Evolutionary conservation across 2,113 vertebrate genomes (phyloP), one percentile per base, ranked within the genome.

Genomic region (Poeciliopsis occidentalis): DNA sequence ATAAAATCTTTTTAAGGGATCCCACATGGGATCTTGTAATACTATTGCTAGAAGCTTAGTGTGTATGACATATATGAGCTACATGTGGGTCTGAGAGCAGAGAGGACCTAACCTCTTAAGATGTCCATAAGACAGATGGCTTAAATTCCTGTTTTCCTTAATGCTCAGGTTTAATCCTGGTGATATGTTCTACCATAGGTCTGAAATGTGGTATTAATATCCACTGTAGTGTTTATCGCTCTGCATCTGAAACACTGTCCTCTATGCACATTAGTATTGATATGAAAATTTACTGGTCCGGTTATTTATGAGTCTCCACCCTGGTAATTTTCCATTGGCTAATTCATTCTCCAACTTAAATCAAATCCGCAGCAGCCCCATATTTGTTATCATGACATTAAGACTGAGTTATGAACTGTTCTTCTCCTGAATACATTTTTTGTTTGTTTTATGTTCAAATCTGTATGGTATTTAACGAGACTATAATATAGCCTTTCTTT

Each of bases 281-380:
- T 83, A 80, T 41, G 64, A 74, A 60, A 68, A 81, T 69, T 88
- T 84, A 89, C 76, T 81, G 75, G 75, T 84, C 71, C 72, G 67
- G 64, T 81, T 82, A 85, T 81, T 85, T 85, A 82, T 77, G 67
- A 86, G 75, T 71, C 64, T 60, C 75, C 78, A 74, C 61, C 77
- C 75, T 87, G 66, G 32, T 78, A 24, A 75, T 87, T 90, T 84
- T 84, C 32, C 80, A 73, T 78, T 85, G 80, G 76, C 76, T 62
- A 44, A 65, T 47, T 78, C 24, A 12, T 64, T 64, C 17, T 57
- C 22, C 51, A 57, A 11, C 51, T 57, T 37, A 76, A 71, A 79
- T 78, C 27, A 75, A 78, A 74, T 77, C 61, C 69, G 60, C 68
- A 54, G 29, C 64, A 75, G 47, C 44, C 37, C 44, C 13, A 76